A percentile compares a stretch with the other conserved stretches of the same genome.
Evolutionary conservation across 2,797 vertebrate species (phyloP).

Genomic region (Phyllotis vaccarum): DNA sequence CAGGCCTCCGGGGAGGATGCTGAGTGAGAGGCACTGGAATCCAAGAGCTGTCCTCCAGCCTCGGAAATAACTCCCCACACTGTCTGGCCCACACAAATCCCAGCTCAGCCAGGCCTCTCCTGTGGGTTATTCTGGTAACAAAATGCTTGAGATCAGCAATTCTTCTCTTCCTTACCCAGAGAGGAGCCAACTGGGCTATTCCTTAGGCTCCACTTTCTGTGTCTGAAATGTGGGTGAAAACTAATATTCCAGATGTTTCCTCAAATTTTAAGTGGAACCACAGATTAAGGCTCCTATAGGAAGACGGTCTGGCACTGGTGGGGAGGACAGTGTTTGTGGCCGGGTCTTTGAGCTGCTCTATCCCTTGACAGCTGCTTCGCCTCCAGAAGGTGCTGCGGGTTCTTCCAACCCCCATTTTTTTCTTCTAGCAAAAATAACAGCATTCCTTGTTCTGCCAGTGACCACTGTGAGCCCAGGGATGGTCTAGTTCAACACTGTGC

Average conservation of each 20-base stretch:
- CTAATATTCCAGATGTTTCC: conserved; percentile 85
- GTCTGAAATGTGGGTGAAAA: conserved; percentile 85
- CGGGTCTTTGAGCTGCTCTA: not conserved
- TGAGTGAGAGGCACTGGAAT: conserved; percentile 18
- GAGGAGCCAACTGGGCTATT: conserved; percentile 80
- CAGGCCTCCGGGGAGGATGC: conserved; percentile 27
- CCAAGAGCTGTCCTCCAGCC: conserved; percentile 41
- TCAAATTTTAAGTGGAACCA: conserved; percentile 80
- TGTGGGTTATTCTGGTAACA: conserved; percentile 79
- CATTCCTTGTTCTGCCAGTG: not conserved
- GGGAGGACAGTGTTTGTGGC: conserved; percentile 8
- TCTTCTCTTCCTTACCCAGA: conserved; percentile 79
- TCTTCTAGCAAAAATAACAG: conserved; percentile 5
- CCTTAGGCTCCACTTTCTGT: conserved; percentile 79
- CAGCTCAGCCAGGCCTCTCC: conserved; percentile 70
- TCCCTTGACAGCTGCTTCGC: not conserved
- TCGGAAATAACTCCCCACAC: conserved; percentile 77
- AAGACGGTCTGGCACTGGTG: conserved; percentile 58
- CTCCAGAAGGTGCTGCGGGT: not conserved
- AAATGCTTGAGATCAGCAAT: conserved; percentile 81
- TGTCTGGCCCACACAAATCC: conserved; percentile 81
- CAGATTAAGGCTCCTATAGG: conserved; percentile 81
- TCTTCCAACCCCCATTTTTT: not conserved
- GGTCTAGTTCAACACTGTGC: not conserved
- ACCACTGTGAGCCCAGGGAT: not conserved